Percentiles rank a stretch among this genome's conserved stretches.
Conservation (phyloP, 64 coral and sea anemone species). For the Acropora tenuis region DNA sequence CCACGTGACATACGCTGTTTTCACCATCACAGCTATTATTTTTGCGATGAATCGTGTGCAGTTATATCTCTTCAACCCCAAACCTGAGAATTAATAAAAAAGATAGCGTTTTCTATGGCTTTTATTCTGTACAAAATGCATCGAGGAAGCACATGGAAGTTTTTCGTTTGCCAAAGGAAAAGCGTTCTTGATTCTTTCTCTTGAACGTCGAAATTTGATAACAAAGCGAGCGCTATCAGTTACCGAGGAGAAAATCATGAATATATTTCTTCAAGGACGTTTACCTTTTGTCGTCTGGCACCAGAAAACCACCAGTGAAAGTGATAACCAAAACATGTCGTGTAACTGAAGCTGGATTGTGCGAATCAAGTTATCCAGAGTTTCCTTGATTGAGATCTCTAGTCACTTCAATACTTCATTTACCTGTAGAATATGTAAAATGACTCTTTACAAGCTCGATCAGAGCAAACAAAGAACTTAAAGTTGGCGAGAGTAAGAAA, state of each 20-base stretch:
- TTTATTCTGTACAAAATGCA: too few species aligned
- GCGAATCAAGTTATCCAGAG: not conserved
- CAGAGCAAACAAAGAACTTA: not conserved
- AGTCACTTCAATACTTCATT: constrained; percentile 28
- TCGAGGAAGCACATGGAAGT: too few species aligned
- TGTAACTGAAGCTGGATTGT: not conserved
- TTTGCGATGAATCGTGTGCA: too few species aligned
- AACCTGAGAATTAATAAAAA: too few species aligned
- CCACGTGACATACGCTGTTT: too few species aligned
- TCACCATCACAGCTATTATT: too few species aligned
- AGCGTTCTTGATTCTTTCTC: too few species aligned
- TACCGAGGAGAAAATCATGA: not conserved
- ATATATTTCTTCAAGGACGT: not conserved
- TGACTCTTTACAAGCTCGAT: not conserved
- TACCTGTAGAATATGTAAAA: not conserved
- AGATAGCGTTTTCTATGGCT: too few species aligned
- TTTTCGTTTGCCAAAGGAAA: too few species aligned
- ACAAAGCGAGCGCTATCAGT: not conserved
- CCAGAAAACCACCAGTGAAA: constrained; percentile 36
- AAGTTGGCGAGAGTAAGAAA: not conserved
- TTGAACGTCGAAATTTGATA: too few species aligned
- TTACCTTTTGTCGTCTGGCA: constrained; percentile 42
- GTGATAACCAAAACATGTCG: constrained; percentile 41
- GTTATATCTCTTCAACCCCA: too few species aligned
- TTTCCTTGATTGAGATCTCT: not conserved